Evolutionary conservation across 2,888 invertebrate genomes (phyloP), one percentile per base, ranked within the genome.

Genomic region (Julus scanicus): DNA sequence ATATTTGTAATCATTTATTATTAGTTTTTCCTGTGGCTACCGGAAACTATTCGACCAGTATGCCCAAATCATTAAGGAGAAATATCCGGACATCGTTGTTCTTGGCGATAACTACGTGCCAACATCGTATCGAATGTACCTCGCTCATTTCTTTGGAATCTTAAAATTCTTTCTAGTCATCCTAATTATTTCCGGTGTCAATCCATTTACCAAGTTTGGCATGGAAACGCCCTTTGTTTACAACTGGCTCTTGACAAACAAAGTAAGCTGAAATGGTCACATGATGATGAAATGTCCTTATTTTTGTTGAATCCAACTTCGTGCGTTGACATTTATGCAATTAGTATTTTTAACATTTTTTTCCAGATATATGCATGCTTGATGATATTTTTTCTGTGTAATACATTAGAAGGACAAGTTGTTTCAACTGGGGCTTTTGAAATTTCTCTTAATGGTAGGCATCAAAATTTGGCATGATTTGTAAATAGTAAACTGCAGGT

Each of bases 11-110:
- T 29, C 29, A 29, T 29, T 86, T 86, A 6, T n/a, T 37, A 53
- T 88, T 95, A 99, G 99, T 93, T 98, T 98, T 92, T 99, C 99
- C 17, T 99, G 99, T 94, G 99, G 99, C 86, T 99, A 99, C 93
- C 95, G 95, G 91, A 98, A 98, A 94, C 98, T 97, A 90, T 99
- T 96, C 94, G 98, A 99, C 91, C 98, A 99, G 91, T 99, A 98
- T 93, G 95, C 96, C 37, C 94, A 94, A 90, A 96, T 99, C 90
- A 94, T 99, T 90, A 95, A 95, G 89, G 96, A 99, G 92, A 97
- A 97, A 92, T 99, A 99, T 93, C 99, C 99, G 83, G 95, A 96
- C 91, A 95, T 99, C 89, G 94, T 95, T 89, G 95, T 99, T 87
- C 95, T 96, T 92, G 99, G 99, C 90, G 96, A 95, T 89, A 97